Conservation (phyloP, 2,113 vertebrate species). For the Dicentrarchus labrax region DNA sequence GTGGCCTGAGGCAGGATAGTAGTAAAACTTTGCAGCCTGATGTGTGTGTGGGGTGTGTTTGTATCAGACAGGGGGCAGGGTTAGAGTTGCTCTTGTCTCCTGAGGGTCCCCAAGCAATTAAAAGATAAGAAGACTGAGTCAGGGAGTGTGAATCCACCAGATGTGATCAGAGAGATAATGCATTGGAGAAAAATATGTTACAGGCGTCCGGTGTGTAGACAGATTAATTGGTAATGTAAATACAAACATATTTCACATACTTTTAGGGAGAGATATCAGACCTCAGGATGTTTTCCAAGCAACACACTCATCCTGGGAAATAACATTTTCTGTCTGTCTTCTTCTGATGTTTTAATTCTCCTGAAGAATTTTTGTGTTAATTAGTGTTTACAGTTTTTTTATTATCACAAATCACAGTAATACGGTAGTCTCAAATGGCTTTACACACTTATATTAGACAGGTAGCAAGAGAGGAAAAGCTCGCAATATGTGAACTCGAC, state of each 20-base stretch:
- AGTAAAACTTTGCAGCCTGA: slow-evolving; percentile 44
- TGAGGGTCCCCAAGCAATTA: slow-evolving; percentile 76
- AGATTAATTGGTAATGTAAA: slow-evolving; percentile 64
- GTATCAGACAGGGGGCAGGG: slow-evolving; percentile 38
- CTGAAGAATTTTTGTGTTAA: background rate
- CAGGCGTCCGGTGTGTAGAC: background rate
- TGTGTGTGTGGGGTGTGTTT: slow-evolving; percentile 37
- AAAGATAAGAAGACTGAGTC: slow-evolving; percentile 76
- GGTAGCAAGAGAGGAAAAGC: background rate
- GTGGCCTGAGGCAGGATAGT: slow-evolving; percentile 33
- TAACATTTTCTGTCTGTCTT: background rate
- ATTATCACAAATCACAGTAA: background rate
- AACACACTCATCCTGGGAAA: background rate
- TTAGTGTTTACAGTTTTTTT: background rate
- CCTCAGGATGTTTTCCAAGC: slow-evolving; percentile 3
- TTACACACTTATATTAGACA: background rate
- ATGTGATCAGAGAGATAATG: slow-evolving; percentile 66
- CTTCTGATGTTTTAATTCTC: background rate
- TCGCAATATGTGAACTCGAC: background rate
- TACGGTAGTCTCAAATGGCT: background rate
- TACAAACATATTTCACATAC: slow-evolving; percentile 44
- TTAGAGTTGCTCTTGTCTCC: slow-evolving; percentile 55
- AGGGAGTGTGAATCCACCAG: slow-evolving; percentile 53
- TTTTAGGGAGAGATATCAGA: slow-evolving; percentile 16
- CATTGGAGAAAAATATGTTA: slow-evolving; percentile 26